phyloP scores from a whole-genome alignment of 2,113 vertebrate genomes.

The Toxostoma redivivum region DNA sequence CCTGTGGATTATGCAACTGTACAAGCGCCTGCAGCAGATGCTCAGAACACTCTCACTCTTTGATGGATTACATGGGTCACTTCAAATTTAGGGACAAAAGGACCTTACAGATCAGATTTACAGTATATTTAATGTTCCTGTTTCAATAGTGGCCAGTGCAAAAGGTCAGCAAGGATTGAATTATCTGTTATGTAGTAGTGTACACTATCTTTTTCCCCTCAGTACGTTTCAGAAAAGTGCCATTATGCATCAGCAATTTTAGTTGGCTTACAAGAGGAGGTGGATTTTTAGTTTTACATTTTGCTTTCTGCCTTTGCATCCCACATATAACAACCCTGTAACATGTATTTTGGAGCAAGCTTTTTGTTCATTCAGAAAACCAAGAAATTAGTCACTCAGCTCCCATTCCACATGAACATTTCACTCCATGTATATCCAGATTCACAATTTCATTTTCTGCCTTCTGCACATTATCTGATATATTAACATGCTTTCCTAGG shows the following conservation, averaged over 20 bases:
- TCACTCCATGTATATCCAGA: background rate
- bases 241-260: background rate
- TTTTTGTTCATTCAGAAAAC: background rate
- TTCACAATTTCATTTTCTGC: background rate
- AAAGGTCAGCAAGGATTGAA: background rate
- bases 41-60: background rate
- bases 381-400: background rate
- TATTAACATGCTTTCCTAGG: conserved; percentile 49
- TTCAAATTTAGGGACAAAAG: background rate
- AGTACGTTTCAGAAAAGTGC: background rate
- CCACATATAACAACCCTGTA: background rate
- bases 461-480: background rate
- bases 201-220: fast-evolving
- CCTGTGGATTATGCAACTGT: background rate
- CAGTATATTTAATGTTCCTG: background rate
- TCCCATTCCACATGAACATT: background rate
- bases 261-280: background rate
- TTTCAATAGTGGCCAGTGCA: background rate
- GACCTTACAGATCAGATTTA: background rate
- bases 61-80: background rate
- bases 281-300: background rate
- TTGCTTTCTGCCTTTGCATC: background rate
- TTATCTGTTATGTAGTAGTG: background rate
- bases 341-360: background rate
- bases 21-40: background rate